These are phyloP conservation scores for Aplocera efformata DNA, from an alignment of 2,888 invertebrate species.

Conservation along the genomic window DNA sequence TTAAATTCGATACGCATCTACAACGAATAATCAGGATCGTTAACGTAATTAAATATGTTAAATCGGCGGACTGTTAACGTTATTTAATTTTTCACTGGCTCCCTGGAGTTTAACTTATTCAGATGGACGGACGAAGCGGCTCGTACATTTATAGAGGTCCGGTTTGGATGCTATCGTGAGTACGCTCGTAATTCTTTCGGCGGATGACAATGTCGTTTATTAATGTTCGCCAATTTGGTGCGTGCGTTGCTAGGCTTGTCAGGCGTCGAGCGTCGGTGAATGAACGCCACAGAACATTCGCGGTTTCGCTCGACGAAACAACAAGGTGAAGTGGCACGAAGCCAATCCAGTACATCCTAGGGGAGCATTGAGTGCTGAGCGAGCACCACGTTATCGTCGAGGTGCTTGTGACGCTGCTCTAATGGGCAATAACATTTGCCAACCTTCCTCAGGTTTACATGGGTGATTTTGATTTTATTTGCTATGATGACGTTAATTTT, in stretches of 20 bases:
- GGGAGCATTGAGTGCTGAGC: slow-evolving; percentile 22
- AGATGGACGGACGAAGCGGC: slow-evolving; percentile 20
- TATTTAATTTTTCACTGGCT: slow-evolving; percentile 23
- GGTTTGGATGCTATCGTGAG: slow-evolving; percentile 25
- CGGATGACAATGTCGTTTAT: slow-evolving; percentile 36
- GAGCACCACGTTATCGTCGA: slow-evolving; percentile 38
- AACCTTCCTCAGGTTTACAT: slow-evolving; percentile 7
- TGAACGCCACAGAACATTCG: slow-evolving; percentile 39
- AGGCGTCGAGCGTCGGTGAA: slow-evolving; percentile 39
- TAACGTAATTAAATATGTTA: slow-evolving; percentile 27
- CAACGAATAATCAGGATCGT: slow-evolving; percentile 17
- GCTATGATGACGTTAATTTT: not conserved
- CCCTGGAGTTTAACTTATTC: slow-evolving; percentile 23
- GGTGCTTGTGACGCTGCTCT: slow-evolving; percentile 39
- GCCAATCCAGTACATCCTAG: slow-evolving; percentile 53
- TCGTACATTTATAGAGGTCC: slow-evolving; percentile 20
- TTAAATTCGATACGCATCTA: slow-evolving; percentile 26
- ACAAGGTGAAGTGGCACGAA: slow-evolving; percentile 53
- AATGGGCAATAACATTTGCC: slow-evolving; percentile 40
- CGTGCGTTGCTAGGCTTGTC: slow-evolving; percentile 27
- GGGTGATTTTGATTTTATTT: slow-evolving; percentile 13
- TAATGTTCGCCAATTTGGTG: slow-evolving; percentile 40
- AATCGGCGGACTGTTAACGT: slow-evolving; percentile 17
- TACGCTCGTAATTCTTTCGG: slow-evolving; percentile 37
- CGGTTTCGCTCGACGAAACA: slow-evolving; percentile 24